phyloP scores from a whole-genome alignment of 2,888 invertebrate species.

The Tuberolachnus salignus region DNA sequence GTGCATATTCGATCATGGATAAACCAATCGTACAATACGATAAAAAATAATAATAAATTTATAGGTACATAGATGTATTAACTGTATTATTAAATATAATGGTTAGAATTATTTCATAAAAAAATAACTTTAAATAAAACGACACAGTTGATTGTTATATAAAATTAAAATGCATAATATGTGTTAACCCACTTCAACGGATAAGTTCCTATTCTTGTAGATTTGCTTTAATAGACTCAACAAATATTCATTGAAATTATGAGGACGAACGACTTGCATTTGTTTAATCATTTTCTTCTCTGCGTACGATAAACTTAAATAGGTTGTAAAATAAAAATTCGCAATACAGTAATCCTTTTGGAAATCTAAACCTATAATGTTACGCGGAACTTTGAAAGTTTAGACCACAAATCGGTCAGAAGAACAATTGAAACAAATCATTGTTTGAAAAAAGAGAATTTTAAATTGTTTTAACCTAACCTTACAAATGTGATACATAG shows the following conservation, averaged over 20 bases:
- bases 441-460: too few relatives aligned
- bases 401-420: too few relatives aligned
- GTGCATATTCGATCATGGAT: too few relatives aligned
- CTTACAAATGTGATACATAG: too few relatives aligned
- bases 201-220: slow-evolving; percentile 33
- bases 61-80: not conserved
- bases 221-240: slow-evolving; percentile 28
- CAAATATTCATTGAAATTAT: slow-evolving; percentile 44
- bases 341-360: not conserved
- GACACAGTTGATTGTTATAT: too few relatives aligned
- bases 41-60: not conserved
- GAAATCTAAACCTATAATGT: too few relatives aligned
- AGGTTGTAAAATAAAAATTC: not conserved
- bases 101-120: too few relatives aligned
- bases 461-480: too few relatives aligned
- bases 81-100: too few relatives aligned
- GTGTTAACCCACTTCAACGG: slow-evolving; percentile 38
- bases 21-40: too few relatives aligned
- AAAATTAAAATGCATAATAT: not conserved
- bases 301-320: not conserved
- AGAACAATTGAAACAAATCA: too few relatives aligned
- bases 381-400: too few relatives aligned
- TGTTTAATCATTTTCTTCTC: slow-evolving; percentile 21
- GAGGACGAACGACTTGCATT: slow-evolving; percentile 20
- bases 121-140: not conserved